phyloP scores from a whole-genome alignment of 2,888 invertebrate genomes.

The Coelopa pilipes region DNA sequence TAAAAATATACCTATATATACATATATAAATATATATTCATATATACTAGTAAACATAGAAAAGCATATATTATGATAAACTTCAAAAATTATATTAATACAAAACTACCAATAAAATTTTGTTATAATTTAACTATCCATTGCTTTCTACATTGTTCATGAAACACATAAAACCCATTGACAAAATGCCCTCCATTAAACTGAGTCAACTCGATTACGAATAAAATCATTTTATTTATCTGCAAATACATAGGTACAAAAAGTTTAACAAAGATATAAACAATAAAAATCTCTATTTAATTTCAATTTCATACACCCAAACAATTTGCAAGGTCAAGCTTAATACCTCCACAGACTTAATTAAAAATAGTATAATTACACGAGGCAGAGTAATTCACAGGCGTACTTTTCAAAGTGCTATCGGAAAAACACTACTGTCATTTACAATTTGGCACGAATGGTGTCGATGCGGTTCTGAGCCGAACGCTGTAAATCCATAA shows the following conservation, averaged over 20 bases:
- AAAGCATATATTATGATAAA: conserved; percentile 32
- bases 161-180: too few relatives aligned
- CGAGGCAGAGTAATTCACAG: too few relatives aligned
- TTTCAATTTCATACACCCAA: conserved; percentile 18
- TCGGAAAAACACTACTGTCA: neutral
- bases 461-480: conserved; percentile 80
- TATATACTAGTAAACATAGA: conserved; percentile 29
- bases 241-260: conserved; percentile 43
- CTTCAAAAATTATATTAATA: conserved; percentile 15
- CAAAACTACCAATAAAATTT: neutral
- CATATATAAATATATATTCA: conserved; percentile 18
- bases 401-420: too few relatives aligned
- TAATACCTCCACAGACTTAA: conserved; percentile 21
- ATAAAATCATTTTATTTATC: conserved; percentile 25
- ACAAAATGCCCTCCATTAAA: too few relatives aligned
- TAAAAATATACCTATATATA: conserved; percentile 28
- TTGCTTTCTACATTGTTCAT: too few relatives aligned
- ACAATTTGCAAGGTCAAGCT: conserved; percentile 40
- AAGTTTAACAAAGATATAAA: neutral
- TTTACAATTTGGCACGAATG: conserved; percentile 80
- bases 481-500: conserved; percentile 83
- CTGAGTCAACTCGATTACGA: too few relatives aligned
- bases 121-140: neutral
- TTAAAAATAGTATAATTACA: too few relatives aligned
- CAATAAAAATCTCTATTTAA: conserved; percentile 14